Evolutionary conservation across 2,113 vertebrate genomes (phyloP).

Genomic region (Oncorhynchus keta): DNA sequence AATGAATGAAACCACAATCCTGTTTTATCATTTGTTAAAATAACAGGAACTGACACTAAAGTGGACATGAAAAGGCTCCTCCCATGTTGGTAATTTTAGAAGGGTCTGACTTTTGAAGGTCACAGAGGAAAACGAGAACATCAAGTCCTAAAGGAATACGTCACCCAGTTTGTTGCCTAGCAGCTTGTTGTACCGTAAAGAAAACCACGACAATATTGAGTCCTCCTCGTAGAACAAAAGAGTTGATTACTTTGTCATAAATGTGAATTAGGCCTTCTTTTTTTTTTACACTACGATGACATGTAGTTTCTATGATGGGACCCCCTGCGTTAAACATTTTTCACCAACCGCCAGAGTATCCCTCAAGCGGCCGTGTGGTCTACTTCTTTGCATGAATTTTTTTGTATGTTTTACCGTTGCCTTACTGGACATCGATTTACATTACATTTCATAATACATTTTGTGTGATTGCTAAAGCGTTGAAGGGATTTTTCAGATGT

Average conservation of each 20-base stretch:
- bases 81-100: not conserved
- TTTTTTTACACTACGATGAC: no score
- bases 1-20: not conserved
- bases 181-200: not conserved
- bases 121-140: not conserved
- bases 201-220: not conserved
- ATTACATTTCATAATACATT: not conserved
- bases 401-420: no score
- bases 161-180: not conserved
- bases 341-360: no score
- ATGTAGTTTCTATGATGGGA: no score
- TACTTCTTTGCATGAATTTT: no score
- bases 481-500: no score
- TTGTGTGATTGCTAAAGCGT: slow-evolving; percentile 3
- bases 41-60: not conserved
- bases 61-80: not conserved
- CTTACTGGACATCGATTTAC: no score
- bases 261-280: no score
- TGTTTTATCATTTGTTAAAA: not conserved
- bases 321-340: no score
- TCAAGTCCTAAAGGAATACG: not conserved
- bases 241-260: not conserved
- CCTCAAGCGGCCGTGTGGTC: no score
- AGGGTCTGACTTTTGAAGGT: not conserved
- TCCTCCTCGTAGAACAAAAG: not conserved